A percentile compares a stretch with the other conserved stretches of the same genome.
Evolutionary conservation across 2,888 invertebrate genomes (phyloP).

Genomic region (Caenorhabditis plicata): DNA sequence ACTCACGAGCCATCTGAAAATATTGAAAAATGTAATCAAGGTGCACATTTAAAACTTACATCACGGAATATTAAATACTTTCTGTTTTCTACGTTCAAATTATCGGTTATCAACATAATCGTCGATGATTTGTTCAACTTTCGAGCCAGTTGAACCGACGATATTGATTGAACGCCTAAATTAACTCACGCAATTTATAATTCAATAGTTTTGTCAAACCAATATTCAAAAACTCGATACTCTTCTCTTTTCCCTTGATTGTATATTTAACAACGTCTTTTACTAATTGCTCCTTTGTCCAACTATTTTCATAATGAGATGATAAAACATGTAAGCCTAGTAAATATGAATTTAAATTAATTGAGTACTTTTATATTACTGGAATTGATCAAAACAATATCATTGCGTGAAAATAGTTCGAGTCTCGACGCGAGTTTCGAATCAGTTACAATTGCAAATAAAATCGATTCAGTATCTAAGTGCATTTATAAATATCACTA

Average conservation of each 20-base stretch:
- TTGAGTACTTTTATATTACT: background rate
- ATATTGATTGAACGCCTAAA: conserved; percentile 5
- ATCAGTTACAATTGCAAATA: conserved; percentile 21
- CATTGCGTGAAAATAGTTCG: conserved; percentile 16
- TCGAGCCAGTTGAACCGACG: conserved; percentile 11
- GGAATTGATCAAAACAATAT: conserved; percentile 16
- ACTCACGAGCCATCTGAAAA: conserved; percentile 5
- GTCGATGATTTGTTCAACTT: conserved; percentile 10
- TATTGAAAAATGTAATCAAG: too few relatives aligned
- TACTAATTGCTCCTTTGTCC: conserved; percentile 2
- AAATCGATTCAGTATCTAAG: conserved; percentile 19
- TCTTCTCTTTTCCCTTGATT: background rate
- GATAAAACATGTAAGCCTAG: too few relatives aligned
- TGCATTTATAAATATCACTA: background rate
- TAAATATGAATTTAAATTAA: conserved; percentile 7
- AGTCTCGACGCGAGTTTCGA: conserved; percentile 6
- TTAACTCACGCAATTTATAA: background rate
- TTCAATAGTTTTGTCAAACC: background rate
- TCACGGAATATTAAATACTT: conserved; percentile 7
- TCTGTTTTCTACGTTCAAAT: background rate
- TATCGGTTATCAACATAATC: conserved; percentile 4
- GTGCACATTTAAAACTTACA: too few relatives aligned
- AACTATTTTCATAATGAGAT: conserved; percentile 14
- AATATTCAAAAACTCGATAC: conserved; percentile 11
- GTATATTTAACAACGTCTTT: conserved; percentile 1